Evolutionary conservation across 2,888 invertebrate species (phyloP).

Genomic region (Zaprionus obscuricornis): DNA sequence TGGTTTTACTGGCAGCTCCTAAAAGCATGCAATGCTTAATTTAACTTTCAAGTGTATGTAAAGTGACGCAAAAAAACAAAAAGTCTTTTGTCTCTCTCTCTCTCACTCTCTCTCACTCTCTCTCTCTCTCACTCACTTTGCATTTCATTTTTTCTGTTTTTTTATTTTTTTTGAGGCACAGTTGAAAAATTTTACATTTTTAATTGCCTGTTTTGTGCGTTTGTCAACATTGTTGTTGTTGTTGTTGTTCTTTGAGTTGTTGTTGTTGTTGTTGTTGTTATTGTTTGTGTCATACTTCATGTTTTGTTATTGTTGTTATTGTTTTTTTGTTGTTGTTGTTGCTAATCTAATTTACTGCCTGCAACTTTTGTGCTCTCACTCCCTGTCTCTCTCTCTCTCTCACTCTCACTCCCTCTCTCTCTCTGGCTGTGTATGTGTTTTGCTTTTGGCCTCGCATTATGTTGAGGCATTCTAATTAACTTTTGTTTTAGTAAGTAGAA

Average conservation of each 20-base stretch:
- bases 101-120: no score
- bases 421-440: constrained; percentile 31
- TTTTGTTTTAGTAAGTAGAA: constrained; percentile 73
- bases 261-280: constrained; percentile 35
- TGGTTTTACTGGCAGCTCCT: constrained; percentile 5
- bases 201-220: constrained; percentile 72
- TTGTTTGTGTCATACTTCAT: background rate
- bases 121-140: no score
- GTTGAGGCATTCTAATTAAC: constrained; percentile 75
- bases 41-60: constrained; percentile 40
- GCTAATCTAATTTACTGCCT: constrained; percentile 77
- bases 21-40: constrained; percentile 54
- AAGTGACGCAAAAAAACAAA: constrained; percentile 37
- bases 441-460: constrained; percentile 66
- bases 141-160: background rate
- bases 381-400: constrained; percentile 20
- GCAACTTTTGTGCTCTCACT: constrained; percentile 64
- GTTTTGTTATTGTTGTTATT: constrained; percentile 42
- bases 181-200: constrained; percentile 65
- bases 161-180: background rate
- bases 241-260: constrained; percentile 28
- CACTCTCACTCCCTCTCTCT: no score
- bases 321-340: constrained; percentile 64
- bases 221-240: constrained; percentile 61
- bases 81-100: constrained; percentile 9